A percentile compares a stretch with the other conserved stretches of the same genome.
Conservation (phyloP, 2,797 vertebrate genomes). For the Morus bassanus region DNA sequence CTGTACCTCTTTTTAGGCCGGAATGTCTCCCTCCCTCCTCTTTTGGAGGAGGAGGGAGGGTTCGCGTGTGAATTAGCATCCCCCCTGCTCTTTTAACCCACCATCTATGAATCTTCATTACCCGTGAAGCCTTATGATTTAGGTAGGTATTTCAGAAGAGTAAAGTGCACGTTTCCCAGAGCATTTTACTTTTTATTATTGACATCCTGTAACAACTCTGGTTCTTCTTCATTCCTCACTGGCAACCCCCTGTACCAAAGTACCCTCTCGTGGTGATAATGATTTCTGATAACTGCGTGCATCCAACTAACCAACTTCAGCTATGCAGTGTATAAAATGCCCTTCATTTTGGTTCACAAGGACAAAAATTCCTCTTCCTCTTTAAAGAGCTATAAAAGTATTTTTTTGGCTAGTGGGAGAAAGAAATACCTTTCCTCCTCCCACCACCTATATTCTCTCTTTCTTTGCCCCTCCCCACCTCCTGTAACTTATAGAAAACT, state of each 20-base stretch:
- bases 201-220: neutral
- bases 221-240: neutral
- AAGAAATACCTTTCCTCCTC: neutral
- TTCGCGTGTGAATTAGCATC: neutral
- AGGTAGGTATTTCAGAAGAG: neutral
- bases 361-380: neutral
- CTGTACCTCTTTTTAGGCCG: neutral
- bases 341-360: neutral
- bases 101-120: neutral
- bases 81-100: neutral
- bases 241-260: slow-evolving; percentile 34
- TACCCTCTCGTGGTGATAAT: slow-evolving; percentile 52
- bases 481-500: neutral
- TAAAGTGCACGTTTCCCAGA: neutral
- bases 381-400: neutral
- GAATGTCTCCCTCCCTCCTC: neutral
- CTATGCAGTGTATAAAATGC: neutral
- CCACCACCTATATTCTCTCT: neutral
- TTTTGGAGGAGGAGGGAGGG: neutral
- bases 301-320: neutral
- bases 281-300: neutral
- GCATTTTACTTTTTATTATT: neutral
- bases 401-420: neutral
- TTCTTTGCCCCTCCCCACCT: neutral
- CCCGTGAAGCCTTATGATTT: neutral